These are phyloP conservation scores for Scrobipalpa costella DNA, from an alignment of 2,888 invertebrate genomes.

Conservation along the genomic window DNA sequence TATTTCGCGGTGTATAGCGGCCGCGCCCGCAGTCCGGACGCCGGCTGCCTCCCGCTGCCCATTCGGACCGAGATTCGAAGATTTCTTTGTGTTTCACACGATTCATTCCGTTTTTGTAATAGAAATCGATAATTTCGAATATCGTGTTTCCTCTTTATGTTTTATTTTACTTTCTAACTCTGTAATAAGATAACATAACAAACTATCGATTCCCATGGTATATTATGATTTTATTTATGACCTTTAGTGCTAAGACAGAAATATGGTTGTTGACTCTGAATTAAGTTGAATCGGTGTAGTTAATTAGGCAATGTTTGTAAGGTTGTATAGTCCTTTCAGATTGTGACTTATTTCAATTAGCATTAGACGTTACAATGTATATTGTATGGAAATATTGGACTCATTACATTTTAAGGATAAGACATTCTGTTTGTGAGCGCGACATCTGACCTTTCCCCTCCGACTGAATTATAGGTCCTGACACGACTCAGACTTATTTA, in stretches of 20 bases:
- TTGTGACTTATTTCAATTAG: constrained; percentile 66
- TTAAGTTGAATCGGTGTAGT: constrained; percentile 17
- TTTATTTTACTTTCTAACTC: constrained; percentile 24
- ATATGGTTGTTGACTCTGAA: constrained; percentile 24
- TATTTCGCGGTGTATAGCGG: constrained; percentile 65
- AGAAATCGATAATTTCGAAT: constrained; percentile 34
- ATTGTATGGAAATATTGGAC: constrained; percentile 76
- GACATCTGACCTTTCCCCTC: constrained; percentile 62
- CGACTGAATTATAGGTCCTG: constrained; percentile 30
- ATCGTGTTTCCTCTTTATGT: constrained; percentile 26
- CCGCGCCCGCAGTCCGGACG: constrained; percentile 29
- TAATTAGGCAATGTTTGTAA: constrained; percentile 32
- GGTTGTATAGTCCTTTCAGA: constrained; percentile 41
- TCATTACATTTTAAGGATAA: constrained; percentile 62
- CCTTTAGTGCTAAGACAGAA: constrained; percentile 17
- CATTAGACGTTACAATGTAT: constrained; percentile 65
- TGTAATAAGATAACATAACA: constrained; percentile 10
- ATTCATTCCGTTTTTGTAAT: constrained; percentile 40
- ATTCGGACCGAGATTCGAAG: constrained; percentile 65
- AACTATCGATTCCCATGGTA: constrained; percentile 4
- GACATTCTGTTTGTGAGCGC: constrained; percentile 52
- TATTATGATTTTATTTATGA: constrained; percentile 13
- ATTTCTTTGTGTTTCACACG: constrained; percentile 74
- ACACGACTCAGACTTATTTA: constrained; percentile 39
- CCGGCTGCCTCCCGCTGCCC: constrained; percentile 49